phyloP scores from a whole-genome alignment of 2,888 invertebrate species.

The Ligdia adustata region DNA sequence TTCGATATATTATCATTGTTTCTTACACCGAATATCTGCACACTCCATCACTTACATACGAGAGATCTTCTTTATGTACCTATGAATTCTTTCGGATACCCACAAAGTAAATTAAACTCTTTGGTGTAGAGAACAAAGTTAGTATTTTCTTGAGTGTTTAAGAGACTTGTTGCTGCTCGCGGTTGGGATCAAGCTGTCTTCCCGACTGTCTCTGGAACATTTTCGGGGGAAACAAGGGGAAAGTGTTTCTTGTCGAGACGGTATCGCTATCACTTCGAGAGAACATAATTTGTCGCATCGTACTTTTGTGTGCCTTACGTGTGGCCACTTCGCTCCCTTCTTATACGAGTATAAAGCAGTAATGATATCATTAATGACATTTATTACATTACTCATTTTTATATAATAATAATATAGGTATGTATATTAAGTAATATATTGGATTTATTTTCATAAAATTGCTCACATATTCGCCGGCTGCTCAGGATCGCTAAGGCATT shows the following conservation, averaged over 20 bases:
- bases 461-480: conserved; percentile 22
- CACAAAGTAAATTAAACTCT: conserved; percentile 52
- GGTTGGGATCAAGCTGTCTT: conserved; percentile 76
- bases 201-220: conserved; percentile 69
- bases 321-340: conserved; percentile 51
- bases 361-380: conserved; percentile 32
- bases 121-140: conserved; percentile 51
- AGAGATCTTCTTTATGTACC: conserved; percentile 63
- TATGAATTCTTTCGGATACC: conserved; percentile 52
- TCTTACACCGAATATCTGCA: conserved; percentile 40
- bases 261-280: conserved; percentile 70
- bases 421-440: conserved; percentile 21
- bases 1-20: conserved; percentile 46
- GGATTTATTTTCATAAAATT: conserved; percentile 27
- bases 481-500: conserved; percentile 19
- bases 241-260: conserved; percentile 71
- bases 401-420: conserved; percentile 1
- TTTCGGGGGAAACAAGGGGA: conserved; percentile 65
- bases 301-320: conserved; percentile 45
- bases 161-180: conserved; percentile 75
- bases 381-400: conserved; percentile 31
- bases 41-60: conserved; percentile 63
- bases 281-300: conserved; percentile 72
- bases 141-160: conserved; percentile 50
- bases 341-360: conserved; percentile 23